Evolutionary conservation across 2,113 vertebrate species (phyloP).

Genomic region (Tenrec ecaudatus): DNA sequence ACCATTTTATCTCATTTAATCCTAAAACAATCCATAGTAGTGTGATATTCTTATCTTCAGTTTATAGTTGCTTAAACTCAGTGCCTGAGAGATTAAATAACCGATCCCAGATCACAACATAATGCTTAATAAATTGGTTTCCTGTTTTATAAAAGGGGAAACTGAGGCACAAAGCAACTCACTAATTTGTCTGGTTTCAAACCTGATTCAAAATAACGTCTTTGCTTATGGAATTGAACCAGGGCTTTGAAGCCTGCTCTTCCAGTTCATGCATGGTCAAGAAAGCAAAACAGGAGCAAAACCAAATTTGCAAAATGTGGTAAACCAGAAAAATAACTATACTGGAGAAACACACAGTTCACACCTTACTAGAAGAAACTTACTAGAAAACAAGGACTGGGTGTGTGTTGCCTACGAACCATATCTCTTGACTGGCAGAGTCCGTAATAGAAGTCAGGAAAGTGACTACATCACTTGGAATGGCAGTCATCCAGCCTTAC

Average conservation of each 20-base stretch:
- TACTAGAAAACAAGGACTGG: too few species aligned
- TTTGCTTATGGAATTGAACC: constrained; percentile 53
- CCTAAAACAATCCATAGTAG: constrained; percentile 44
- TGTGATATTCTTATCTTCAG: constrained; percentile 31
- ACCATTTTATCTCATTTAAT: constrained; percentile 10
- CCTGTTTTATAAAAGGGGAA: constrained; percentile 40
- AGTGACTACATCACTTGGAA: too few species aligned
- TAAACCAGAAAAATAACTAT: too few species aligned
- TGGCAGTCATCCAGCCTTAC: too few species aligned
- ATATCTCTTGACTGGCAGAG: too few species aligned
- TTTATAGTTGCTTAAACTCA: constrained; percentile 35
- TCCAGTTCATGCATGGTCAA: too few species aligned
- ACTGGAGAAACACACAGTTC: too few species aligned
- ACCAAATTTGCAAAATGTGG: too few species aligned
- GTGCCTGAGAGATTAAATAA: constrained; percentile 49
- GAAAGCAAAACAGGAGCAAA: too few species aligned
- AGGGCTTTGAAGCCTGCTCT: neutral
- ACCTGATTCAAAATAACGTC: constrained; percentile 56
- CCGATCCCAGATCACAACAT: constrained; percentile 13
- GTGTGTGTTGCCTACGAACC: too few species aligned
- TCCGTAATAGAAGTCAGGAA: too few species aligned
- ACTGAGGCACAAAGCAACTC: neutral
- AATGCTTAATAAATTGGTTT: constrained; percentile 44
- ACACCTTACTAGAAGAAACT: too few species aligned
- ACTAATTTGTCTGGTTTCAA: constrained; percentile 52